A percentile compares a stretch with the other conserved stretches of the same genome.
These are phyloP conservation scores for Sebastes kiyomatsui DNA, from an alignment of 2,797 vertebrate species.

Conservation along the genomic window DNA sequence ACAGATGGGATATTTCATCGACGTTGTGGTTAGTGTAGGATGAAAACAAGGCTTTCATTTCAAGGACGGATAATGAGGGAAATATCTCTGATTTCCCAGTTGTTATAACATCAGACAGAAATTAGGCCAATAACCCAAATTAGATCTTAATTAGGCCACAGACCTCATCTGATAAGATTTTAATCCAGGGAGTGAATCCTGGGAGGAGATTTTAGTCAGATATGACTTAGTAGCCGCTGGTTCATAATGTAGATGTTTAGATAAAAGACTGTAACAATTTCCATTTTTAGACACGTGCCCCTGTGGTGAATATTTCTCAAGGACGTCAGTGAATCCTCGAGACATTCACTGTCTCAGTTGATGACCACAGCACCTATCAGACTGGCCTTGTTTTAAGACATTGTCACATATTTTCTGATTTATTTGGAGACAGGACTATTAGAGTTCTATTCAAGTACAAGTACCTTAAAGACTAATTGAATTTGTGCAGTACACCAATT, in stretches of 20 bases:
- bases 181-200: constrained; percentile 1
- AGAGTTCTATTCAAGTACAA: neutral
- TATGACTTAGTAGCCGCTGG: neutral
- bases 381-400: neutral
- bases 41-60: neutral
- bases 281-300: neutral
- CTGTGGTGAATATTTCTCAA: neutral
- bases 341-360: neutral
- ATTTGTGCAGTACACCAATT: neutral
- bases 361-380: neutral
- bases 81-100: neutral
- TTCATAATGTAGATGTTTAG: neutral
- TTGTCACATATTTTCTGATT: neutral
- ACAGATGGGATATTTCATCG: neutral
- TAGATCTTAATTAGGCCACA: constrained; percentile 35
- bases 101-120: constrained; percentile 15
- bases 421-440: neutral
- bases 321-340: neutral
- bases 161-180: constrained; percentile 10
- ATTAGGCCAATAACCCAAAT: constrained; percentile 34
- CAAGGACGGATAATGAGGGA: neutral
- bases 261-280: neutral
- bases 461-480: neutral
- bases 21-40: neutral
- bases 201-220: neutral